phyloP scores from a whole-genome alignment of 2,888 invertebrate species.

The Tipula lateralis region DNA sequence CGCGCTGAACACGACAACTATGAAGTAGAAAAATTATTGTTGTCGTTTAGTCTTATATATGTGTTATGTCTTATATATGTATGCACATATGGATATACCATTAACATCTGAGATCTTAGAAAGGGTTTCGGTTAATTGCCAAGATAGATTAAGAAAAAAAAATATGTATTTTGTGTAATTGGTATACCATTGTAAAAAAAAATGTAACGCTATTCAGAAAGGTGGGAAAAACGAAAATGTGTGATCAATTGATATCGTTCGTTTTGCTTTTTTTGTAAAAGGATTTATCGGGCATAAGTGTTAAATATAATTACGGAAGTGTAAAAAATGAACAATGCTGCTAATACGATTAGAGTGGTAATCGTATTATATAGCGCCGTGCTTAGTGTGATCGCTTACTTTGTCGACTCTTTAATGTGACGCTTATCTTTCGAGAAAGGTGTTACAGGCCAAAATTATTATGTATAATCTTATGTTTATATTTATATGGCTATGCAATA shows the following conservation, averaged over 20 bases:
- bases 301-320: not conserved
- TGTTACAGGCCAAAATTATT: too few species aligned
- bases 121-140: slow-evolving; percentile 1
- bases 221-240: not conserved
- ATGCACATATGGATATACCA: not conserved
- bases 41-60: not conserved
- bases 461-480: too few species aligned
- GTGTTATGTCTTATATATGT: not conserved
- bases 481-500: too few species aligned
- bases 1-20: not conserved
- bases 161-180: not conserved
- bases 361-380: not conserved
- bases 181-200: not conserved
- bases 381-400: too few species aligned
- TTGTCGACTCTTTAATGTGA: too few species aligned
- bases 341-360: not conserved
- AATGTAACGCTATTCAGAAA: not conserved
- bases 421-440: too few species aligned
- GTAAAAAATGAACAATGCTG: not conserved
- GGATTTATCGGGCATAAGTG: not conserved
- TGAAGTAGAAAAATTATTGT: not conserved
- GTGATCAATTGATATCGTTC: slow-evolving; percentile 3
- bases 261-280: not conserved
- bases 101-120: not conserved
- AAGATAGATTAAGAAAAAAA: not conserved